Base-by-base conservation (phyloP, 2,797 vertebrate genomes). In the Pygocentrus nattereri region DNA sequence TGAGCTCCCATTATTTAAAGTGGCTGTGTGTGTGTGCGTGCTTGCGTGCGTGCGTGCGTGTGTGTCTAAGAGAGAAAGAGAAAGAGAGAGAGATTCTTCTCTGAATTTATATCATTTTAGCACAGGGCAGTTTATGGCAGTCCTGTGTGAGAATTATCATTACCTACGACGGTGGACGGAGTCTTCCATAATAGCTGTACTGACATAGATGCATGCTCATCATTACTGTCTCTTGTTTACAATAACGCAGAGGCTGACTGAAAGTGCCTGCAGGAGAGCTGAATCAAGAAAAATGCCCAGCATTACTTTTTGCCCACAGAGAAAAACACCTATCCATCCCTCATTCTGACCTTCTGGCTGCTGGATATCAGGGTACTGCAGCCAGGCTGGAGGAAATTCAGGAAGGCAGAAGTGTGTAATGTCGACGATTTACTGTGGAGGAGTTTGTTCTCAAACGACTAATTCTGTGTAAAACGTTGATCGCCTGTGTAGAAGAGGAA, bases 1-100 rank as follows among this genome's bases (percentile, higher is more conserved):
- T 84, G 81, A 88, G 85, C 73, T 83, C 79, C 59, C 78, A 84
- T 88, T 88, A 88, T 86, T 87, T 86, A 86, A 86, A 83, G 76
- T 75, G 62, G 75, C 65, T 30, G 7, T 67, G 79, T 80, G 15
- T 31, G 47, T 59, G 58, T 16, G 58, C 38, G 54, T 59, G 44
- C 44, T 74, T 65, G 64, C 30, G 74, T 65, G 49, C 41, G 68
- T 49, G 23, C 27, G 38, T 21, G 79, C 21, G 70, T 7, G 79
- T 8, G 71, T 6, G 78, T 19, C n/a, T n/a, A 25, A 69, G 50
- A 69, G 62, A 69, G 62, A 50, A 34, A 64, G 7, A 61, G 27
- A 47, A 6, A 0, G 21, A 64, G 27, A 13, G 1, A 59, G 1
- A 47, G 72, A 81, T 78, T 31, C 25, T 19, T 65, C 19, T 50